Evolutionary conservation across 1,140 invertebrate genomes (phyloP).

Genomic region (Lepidurus apus): DNA sequence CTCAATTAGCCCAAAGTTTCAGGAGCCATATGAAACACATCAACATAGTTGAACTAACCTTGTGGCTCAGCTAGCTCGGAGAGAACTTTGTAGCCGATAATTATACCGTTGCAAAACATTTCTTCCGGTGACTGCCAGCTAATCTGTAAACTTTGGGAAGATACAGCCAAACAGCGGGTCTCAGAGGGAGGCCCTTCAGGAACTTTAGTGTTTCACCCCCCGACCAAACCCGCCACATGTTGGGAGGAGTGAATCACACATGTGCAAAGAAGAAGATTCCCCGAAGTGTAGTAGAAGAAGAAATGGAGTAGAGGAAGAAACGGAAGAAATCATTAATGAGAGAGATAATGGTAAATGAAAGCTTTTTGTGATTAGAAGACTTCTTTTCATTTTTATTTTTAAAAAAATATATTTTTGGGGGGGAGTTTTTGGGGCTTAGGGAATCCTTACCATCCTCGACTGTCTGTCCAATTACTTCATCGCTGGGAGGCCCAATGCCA

Average conservation of each 20-base stretch:
- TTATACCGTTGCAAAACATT: slow-evolving; percentile 72
- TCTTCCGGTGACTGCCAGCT: slow-evolving; percentile 75
- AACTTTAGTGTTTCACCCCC: slow-evolving; percentile 40
- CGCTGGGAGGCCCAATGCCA: slow-evolving; percentile 79
- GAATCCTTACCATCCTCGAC: slow-evolving; percentile 65
- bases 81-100: slow-evolving; percentile 81
- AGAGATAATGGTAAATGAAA: neutral
- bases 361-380: neutral
- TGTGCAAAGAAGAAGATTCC: neutral
- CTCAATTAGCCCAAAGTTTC: neutral
- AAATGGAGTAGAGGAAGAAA: neutral
- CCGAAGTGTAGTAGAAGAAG: neutral
- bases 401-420: no score
- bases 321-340: neutral
- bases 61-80: slow-evolving; percentile 55
- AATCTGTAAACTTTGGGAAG: slow-evolving; percentile 73
- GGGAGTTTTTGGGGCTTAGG: neutral
- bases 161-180: slow-evolving; percentile 62
- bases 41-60: slow-evolving; percentile 40
- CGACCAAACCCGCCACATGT: neutral
- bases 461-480: slow-evolving; percentile 72
- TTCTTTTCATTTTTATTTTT: neutral
- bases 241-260: neutral
- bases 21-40: neutral
- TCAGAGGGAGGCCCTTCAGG: slow-evolving; percentile 68